Evolutionary conservation across 2,797 vertebrate species (phyloP).

Genomic region (Epinephelus coioides): DNA sequence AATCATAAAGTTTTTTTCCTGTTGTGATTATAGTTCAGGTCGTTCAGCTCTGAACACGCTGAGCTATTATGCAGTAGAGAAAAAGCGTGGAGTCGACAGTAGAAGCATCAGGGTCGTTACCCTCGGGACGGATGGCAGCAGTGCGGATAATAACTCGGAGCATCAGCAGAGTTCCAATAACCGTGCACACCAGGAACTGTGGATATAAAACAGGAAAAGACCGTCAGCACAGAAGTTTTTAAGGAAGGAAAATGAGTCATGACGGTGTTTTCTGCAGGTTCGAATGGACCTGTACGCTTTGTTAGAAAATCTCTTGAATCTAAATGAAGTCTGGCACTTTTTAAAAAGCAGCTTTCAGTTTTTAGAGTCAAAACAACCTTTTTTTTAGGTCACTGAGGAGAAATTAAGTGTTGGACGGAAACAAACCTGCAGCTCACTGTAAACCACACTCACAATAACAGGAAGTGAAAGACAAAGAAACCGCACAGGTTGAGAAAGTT

Average conservation of each 20-base stretch:
- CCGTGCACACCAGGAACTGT: constrained; percentile 76
- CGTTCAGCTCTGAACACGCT: too few relatives aligned
- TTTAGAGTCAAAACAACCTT: neutral
- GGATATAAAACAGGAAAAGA: neutral
- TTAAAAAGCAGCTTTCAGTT: neutral
- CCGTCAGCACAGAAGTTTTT: rapidly evolving
- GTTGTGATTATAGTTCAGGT: neutral
- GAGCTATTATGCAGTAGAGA: too few relatives aligned
- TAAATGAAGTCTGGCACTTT: neutral
- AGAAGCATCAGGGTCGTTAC: constrained; percentile 27
- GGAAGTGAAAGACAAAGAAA: neutral
- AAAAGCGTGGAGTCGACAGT: too few relatives aligned
- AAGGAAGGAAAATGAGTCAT: neutral
- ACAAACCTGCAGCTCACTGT: neutral
- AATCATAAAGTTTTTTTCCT: too few relatives aligned
- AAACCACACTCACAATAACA: neutral
- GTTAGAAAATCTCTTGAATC: neutral
- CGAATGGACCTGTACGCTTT: neutral
- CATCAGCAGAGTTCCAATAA: constrained; percentile 60
- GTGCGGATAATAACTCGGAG: constrained; percentile 5
- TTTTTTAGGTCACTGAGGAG: neutral
- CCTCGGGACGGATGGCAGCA: neutral
- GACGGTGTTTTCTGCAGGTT: too few relatives aligned
- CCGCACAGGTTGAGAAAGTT: neutral
- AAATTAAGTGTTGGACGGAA: neutral